Percentiles rank a stretch among this genome's conserved stretches.
These are phyloP conservation scores for Acanthosepion esculentum DNA, from an alignment of 2,888 invertebrate species.

Conservation along the genomic window DNA sequence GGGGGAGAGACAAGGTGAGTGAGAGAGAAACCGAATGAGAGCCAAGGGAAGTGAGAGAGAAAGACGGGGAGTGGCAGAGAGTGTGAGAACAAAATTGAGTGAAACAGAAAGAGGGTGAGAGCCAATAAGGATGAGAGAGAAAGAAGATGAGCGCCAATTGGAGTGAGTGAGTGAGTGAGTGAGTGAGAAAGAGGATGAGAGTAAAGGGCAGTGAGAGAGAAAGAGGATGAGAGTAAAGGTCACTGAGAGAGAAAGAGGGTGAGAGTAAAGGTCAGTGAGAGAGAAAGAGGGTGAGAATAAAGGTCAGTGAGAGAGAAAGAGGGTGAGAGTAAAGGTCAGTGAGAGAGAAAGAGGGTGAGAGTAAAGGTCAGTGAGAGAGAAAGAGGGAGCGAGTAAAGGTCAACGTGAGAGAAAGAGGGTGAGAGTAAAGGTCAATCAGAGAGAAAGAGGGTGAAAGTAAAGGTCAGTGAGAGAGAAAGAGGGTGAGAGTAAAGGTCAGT, in stretches of 20 bases:
- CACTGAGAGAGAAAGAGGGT: too few relatives aligned
- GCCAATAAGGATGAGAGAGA: not conserved
- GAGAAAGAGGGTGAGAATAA: not conserved
- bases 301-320: not conserved
- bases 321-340: fast-evolving
- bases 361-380: too few relatives aligned
- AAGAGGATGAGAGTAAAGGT: too few relatives aligned
- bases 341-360: not conserved
- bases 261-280: too few relatives aligned
- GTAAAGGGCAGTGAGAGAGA: not conserved
- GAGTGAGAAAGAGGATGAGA: too few relatives aligned
- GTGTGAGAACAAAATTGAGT: not conserved
- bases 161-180: too few relatives aligned
- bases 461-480: not conserved
- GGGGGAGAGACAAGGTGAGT: not conserved
- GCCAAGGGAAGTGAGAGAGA: not conserved
- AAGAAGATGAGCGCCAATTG: too few relatives aligned
- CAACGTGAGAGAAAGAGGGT: not conserved
- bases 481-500: not conserved
- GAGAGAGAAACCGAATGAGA: not conserved
- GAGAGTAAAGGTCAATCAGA: too few relatives aligned
- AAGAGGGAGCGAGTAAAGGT: fast-evolving
- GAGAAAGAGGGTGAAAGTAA: fast-evolving
- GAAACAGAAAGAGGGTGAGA: not conserved
- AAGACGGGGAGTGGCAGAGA: not conserved